Conservation (phyloP, 2,888 invertebrate genomes). For the Polyploca ridens region DNA sequence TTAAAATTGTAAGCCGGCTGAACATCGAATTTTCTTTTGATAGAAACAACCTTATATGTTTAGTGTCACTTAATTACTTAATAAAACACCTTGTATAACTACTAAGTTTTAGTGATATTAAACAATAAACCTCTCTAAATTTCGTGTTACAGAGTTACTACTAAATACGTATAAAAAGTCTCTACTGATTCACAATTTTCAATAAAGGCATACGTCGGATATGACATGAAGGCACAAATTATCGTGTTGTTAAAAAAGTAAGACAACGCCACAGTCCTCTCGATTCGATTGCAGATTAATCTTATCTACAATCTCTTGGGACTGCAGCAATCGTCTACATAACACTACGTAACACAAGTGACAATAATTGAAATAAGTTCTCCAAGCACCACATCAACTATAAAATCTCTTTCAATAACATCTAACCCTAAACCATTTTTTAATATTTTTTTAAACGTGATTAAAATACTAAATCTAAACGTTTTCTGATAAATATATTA, state of each 20-base stretch:
- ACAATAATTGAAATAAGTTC: constrained; percentile 39
- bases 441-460: constrained; percentile 55
- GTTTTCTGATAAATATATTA: constrained; percentile 69
- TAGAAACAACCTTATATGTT: constrained; percentile 14
- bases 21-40: constrained; percentile 34
- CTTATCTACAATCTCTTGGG: constrained; percentile 33
- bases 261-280: constrained; percentile 47
- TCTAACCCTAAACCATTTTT: constrained; percentile 70
- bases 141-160: constrained; percentile 55
- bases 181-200: constrained; percentile 67
- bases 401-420: constrained; percentile 57
- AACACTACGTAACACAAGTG: constrained; percentile 42
- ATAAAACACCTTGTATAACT: constrained; percentile 5
- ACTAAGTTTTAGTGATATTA: constrained; percentile 18
- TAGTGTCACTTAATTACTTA: constrained; percentile 7
- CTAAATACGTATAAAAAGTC: constrained; percentile 72
- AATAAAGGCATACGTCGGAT: constrained; percentile 79
- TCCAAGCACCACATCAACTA: constrained; percentile 69
- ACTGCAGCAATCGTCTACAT: constrained; percentile 15
- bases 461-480: constrained; percentile 65
- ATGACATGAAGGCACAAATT: constrained; percentile 82
- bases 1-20: constrained; percentile 32
- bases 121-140: constrained; percentile 60
- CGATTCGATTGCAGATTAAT: constrained; percentile 49
- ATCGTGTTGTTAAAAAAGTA: constrained; percentile 59